Evolutionary conservation across 2,888 invertebrate genomes (phyloP).

Genomic region (Plebejus anna): DNA sequence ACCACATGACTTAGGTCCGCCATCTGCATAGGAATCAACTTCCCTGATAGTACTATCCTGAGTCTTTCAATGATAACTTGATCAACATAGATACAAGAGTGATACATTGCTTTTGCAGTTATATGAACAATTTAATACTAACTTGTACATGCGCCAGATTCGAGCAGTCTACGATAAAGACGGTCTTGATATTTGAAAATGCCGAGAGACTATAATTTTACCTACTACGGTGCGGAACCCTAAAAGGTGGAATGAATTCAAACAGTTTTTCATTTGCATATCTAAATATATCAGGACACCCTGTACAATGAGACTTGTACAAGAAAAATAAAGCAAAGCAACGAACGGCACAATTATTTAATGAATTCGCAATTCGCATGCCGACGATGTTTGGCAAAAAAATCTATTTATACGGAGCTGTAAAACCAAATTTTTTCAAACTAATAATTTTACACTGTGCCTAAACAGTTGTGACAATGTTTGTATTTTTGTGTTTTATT

Average conservation of each 20-base stretch:
- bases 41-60: too few relatives aligned
- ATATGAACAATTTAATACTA: too few relatives aligned
- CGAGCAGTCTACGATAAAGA: too few relatives aligned
- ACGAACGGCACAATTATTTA: conserved; percentile 68
- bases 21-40: too few relatives aligned
- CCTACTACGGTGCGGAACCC: background rate
- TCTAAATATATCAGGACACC: conserved; percentile 53
- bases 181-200: background rate
- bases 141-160: too few relatives aligned
- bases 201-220: background rate
- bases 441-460: too few relatives aligned
- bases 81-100: too few relatives aligned
- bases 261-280: conserved; percentile 44
- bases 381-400: conserved; percentile 60
- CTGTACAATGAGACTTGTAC: conserved; percentile 59
- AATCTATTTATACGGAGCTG: conserved; percentile 50
- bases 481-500: too few relatives aligned
- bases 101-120: too few relatives aligned
- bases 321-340: conserved; percentile 55
- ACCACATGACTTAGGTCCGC: too few relatives aligned
- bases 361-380: conserved; percentile 76
- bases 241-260: conserved; percentile 35
- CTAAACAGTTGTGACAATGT: too few relatives aligned
- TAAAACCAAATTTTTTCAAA: background rate
- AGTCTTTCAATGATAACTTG: too few relatives aligned